These are phyloP conservation scores for Caranx melampygus DNA, from an alignment of 2,113 vertebrate genomes.

Conservation along the genomic window DNA sequence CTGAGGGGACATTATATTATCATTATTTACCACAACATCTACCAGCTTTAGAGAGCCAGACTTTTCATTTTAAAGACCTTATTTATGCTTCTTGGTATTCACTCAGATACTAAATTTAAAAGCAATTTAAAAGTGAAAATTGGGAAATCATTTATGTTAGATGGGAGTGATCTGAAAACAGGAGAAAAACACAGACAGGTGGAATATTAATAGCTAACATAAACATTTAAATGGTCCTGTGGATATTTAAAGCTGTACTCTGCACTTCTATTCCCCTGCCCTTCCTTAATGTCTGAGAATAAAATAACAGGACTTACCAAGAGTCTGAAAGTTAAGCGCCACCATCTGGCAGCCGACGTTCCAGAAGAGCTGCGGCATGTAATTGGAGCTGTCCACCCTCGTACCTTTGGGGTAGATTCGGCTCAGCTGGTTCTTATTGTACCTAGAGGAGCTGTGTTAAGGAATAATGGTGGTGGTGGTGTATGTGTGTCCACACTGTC, in stretches of 20 bases:
- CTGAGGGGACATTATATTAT: background rate
- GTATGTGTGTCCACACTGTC: background rate
- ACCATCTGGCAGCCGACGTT: conserved; percentile 94
- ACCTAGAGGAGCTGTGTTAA: conserved; percentile 79
- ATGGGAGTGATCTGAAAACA: background rate
- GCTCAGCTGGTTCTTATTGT: conserved; percentile 94
- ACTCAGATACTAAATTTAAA: background rate
- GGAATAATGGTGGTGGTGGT: background rate
- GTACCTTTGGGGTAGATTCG: conserved; percentile 95
- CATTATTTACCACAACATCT: too few species aligned
- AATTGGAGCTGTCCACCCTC: conserved; percentile 93
- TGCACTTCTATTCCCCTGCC: background rate
- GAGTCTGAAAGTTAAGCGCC: conserved; percentile 93
- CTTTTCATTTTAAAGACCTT: background rate
- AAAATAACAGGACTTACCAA: conserved; percentile 80
- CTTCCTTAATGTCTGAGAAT: background rate
- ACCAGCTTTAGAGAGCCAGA: background rate
- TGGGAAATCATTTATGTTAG: background rate
- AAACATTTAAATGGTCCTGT: background rate
- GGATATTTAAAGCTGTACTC: background rate
- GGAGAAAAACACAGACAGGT: background rate
- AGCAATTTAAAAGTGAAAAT: background rate
- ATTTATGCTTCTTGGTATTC: background rate
- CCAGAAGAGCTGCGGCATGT: conserved; percentile 96
- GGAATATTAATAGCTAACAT: background rate